Conservation (phyloP, 2,888 invertebrate genomes). For the Stenodema calcarata region DNA sequence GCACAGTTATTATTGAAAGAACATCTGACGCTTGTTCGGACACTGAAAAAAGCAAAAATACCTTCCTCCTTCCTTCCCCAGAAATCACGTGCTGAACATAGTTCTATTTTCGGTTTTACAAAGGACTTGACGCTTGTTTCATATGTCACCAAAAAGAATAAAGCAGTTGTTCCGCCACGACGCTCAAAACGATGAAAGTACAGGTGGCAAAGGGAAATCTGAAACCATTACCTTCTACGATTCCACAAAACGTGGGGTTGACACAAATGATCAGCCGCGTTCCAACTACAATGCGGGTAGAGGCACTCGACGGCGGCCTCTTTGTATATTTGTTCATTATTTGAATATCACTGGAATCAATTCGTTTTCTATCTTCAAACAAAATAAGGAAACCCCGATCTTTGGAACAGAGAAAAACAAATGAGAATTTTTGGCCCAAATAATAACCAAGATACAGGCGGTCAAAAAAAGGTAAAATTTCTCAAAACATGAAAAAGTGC, state of each 20-base stretch:
- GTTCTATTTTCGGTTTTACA: slow-evolving; percentile 43
- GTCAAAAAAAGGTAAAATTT: too few species aligned
- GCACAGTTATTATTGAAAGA: too few species aligned
- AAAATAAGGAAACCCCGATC: too few species aligned
- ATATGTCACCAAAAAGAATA: slow-evolving; percentile 31
- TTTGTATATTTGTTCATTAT: slow-evolving; percentile 28
- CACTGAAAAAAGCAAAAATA: slow-evolving; percentile 46
- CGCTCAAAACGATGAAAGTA: background rate
- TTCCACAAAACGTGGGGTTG: slow-evolving; percentile 47
- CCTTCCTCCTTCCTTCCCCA: slow-evolving; percentile 1
- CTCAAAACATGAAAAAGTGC: too few species aligned
- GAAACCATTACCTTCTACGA: slow-evolving; percentile 49
- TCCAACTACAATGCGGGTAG: slow-evolving; percentile 28
- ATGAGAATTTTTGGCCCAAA: too few species aligned
- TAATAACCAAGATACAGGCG: too few species aligned
- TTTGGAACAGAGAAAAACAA: too few species aligned
- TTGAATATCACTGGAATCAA: background rate
- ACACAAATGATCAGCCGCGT: slow-evolving; percentile 43
- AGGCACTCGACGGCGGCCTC: slow-evolving; percentile 44
- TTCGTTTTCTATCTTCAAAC: background rate
- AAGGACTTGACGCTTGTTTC: slow-evolving; percentile 46
- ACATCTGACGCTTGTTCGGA: too few species aligned
- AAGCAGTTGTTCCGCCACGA: slow-evolving; percentile 47
- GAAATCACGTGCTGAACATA: background rate
- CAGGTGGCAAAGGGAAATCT: slow-evolving; percentile 20